A percentile compares a stretch with the other conserved stretches of the same genome.
These are phyloP conservation scores for Philereme transversata DNA, from an alignment of 2,888 invertebrate species.

Conservation along the genomic window DNA sequence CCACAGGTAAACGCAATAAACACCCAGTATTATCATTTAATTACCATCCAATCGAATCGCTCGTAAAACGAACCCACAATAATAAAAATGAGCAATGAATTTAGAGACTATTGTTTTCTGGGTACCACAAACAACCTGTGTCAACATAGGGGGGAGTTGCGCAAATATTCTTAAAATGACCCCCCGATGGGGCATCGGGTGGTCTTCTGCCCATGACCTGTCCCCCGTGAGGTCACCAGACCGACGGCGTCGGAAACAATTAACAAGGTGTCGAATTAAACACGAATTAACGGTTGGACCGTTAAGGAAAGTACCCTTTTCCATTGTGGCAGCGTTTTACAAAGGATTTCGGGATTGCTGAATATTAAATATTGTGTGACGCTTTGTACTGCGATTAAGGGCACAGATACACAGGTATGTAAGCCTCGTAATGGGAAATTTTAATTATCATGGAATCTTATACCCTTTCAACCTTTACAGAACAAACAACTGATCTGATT, in stretches of 20 bases:
- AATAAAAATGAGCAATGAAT: slow-evolving; percentile 84
- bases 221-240: slow-evolving; percentile 76
- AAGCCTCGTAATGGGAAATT: slow-evolving; percentile 57
- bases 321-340: slow-evolving; percentile 77
- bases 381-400: slow-evolving; percentile 75
- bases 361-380: slow-evolving; percentile 80
- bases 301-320: slow-evolving; percentile 82
- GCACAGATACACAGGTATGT: slow-evolving; percentile 63
- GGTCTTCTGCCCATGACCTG: slow-evolving; percentile 62
- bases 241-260: slow-evolving; percentile 81
- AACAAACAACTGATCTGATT: slow-evolving; percentile 37
- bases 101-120: slow-evolving; percentile 83
- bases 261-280: slow-evolving; percentile 85
- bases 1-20: slow-evolving; percentile 80
- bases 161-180: slow-evolving; percentile 84
- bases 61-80: slow-evolving; percentile 83
- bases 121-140: slow-evolving; percentile 82
- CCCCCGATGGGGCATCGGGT: slow-evolving; percentile 65
- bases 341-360: slow-evolving; percentile 81
- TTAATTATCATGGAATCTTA: slow-evolving; percentile 51
- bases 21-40: slow-evolving; percentile 83
- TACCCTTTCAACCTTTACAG: slow-evolving; percentile 37
- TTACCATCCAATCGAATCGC: slow-evolving; percentile 82
- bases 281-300: slow-evolving; percentile 81
- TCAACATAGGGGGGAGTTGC: slow-evolving; percentile 76